These are phyloP conservation scores for Gymnoscopelus microlampas DNA, from an alignment of 2,797 vertebrate genomes.

Conservation along the genomic window DNA sequence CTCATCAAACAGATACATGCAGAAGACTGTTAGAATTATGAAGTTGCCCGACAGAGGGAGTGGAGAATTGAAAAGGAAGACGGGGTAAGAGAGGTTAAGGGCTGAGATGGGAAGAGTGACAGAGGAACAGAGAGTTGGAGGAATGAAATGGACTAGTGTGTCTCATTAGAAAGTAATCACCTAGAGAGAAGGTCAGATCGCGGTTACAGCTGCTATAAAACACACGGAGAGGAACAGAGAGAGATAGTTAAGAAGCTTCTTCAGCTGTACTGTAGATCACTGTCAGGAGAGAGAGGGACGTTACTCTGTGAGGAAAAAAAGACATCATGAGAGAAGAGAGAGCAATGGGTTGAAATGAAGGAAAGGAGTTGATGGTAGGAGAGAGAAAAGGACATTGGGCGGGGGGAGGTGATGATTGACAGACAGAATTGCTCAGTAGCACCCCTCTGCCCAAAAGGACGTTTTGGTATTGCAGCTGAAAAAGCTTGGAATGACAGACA, in stretches of 20 bases:
- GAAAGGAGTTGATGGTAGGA: neutral
- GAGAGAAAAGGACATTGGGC: neutral
- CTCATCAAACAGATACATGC: conserved; percentile 7
- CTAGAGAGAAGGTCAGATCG: conserved; percentile 73
- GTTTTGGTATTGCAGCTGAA: too few species aligned
- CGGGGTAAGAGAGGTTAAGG: conserved; percentile 23
- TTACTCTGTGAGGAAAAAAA: conserved; percentile 10
- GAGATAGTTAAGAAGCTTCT: neutral
- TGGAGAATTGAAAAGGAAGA: conserved; percentile 42
- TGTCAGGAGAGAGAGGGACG: neutral
- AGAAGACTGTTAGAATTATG: too few species aligned
- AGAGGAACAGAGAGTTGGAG: conserved; percentile 6
- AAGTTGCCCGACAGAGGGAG: conserved; percentile 19
- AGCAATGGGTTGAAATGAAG: conserved; percentile 1
- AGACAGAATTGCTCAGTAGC: too few species aligned
- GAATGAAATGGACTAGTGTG: conserved; percentile 56
- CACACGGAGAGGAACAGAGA: conserved; percentile 20
- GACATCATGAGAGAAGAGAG: conserved; percentile 24
- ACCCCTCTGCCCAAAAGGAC: too few species aligned
- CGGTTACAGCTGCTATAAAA: conserved; percentile 73
- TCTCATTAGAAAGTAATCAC: conserved; percentile 77
- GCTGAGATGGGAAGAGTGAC: conserved; percentile 31
- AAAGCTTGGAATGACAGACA: too few species aligned
- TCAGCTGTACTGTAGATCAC: conserved; percentile 30
- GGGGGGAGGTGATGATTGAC: too few species aligned